Evolutionary conservation across 2,113 vertebrate species (phyloP).

Genomic region (Dissostichus mawsoni): DNA sequence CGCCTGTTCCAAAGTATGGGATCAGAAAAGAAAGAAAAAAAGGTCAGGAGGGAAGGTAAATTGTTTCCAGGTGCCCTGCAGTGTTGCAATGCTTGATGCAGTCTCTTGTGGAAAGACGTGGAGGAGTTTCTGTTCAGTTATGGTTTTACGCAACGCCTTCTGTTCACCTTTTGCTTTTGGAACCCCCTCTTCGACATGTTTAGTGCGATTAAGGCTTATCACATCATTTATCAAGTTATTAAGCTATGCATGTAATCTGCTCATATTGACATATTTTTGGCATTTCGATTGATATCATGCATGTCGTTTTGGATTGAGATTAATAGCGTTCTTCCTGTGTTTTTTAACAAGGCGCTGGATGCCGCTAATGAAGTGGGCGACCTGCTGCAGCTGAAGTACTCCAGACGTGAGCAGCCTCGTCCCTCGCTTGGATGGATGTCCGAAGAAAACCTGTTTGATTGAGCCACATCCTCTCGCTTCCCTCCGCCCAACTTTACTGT

Average conservation of each 20-base stretch:
- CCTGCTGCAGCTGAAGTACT: constrained; percentile 94
- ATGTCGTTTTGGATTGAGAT: not conserved
- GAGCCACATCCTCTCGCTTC: constrained; percentile 27
- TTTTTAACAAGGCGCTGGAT: constrained; percentile 86
- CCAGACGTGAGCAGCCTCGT: constrained; percentile 83
- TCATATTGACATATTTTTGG: not conserved
- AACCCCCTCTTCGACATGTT: constrained; percentile 10
- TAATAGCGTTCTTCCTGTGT: constrained; percentile 14
- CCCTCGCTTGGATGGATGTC: constrained; percentile 88
- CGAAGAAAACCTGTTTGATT: constrained; percentile 91
- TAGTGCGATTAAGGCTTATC: constrained; percentile 29
- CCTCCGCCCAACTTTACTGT: not conserved
- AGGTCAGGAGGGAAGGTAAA: constrained; percentile 79
- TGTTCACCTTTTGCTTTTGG: constrained; percentile 15
- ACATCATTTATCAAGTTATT: constrained; percentile 31
- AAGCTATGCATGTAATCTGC: not conserved
- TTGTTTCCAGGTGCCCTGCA: constrained; percentile 81
- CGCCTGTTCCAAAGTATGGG: constrained; percentile 61
- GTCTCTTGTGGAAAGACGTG: constrained; percentile 65
- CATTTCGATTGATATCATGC: not conserved
- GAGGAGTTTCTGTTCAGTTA: constrained; percentile 57
- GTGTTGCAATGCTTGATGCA: constrained; percentile 72
- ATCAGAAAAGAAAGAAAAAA: constrained; percentile 57
- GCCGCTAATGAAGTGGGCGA: constrained; percentile 94
- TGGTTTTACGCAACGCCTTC: constrained; percentile 52